Conservation (phyloP, 1,140 invertebrate genomes). For the Drosophila busckii region DNA sequence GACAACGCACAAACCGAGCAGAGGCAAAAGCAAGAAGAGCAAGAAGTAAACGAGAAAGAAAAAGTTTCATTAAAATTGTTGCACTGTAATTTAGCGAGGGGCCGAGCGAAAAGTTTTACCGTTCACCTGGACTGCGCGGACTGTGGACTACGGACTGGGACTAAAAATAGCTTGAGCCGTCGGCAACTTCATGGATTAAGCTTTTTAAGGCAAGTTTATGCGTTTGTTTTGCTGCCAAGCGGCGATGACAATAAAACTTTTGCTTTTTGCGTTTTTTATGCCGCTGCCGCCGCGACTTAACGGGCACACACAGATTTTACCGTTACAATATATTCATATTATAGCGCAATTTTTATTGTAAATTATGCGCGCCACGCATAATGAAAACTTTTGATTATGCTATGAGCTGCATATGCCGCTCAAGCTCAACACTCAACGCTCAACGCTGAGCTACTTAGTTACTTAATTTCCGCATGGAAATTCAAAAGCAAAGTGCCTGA, state of each 20-base stretch:
- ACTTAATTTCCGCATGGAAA: slow-evolving; percentile 71
- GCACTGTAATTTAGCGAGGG: slow-evolving; percentile 68
- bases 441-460: slow-evolving; percentile 57
- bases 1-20: slow-evolving; percentile 1
- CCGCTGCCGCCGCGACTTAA: too few species aligned
- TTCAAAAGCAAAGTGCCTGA: slow-evolving; percentile 34
- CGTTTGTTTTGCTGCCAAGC: slow-evolving; percentile 34
- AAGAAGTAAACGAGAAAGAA: slow-evolving; percentile 2
- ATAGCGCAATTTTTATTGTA: slow-evolving; percentile 54
- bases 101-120: slow-evolving; percentile 27
- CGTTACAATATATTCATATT: slow-evolving; percentile 51
- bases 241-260: slow-evolving; percentile 70
- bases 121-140: too few species aligned
- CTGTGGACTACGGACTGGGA: background rate
- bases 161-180: slow-evolving; percentile 30
- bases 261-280: slow-evolving; percentile 42
- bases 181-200: slow-evolving; percentile 28
- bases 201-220: slow-evolving; percentile 75
- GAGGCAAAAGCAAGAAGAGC: background rate
- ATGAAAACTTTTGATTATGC: slow-evolving; percentile 74
- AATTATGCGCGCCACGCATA: slow-evolving; percentile 46
- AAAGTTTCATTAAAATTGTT: slow-evolving; percentile 76
- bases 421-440: background rate
- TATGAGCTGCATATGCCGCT: slow-evolving; percentile 1
- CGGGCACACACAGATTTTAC: too few species aligned